phyloP scores from a whole-genome alignment of 2,113 vertebrate species.

The Oreotragus oreotragus region DNA sequence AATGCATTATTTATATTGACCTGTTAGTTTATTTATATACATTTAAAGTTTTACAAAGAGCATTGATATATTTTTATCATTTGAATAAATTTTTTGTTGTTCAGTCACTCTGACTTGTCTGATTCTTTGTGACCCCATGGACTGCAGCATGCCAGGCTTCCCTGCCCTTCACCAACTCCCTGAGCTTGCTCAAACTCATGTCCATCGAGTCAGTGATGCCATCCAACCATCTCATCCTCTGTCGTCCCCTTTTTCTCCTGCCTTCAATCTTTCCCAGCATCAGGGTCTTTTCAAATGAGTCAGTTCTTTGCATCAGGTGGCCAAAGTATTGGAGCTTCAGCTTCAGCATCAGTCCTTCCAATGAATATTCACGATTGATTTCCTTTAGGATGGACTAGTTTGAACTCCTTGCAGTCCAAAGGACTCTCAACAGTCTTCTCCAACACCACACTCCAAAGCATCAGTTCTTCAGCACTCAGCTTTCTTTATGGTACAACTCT shows the following conservation, averaged over 20 bases:
- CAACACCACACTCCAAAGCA: neutral
- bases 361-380: neutral
- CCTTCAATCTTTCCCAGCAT: neutral
- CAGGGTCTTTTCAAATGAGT: neutral
- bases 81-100: neutral
- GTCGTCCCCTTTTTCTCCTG: neutral
- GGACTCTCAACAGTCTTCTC: neutral
- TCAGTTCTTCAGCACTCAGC: neutral
- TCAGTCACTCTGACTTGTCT: neutral
- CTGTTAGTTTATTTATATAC: neutral
- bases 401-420: neutral
- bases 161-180: neutral
- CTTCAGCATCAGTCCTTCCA: neutral
- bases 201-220: neutral
- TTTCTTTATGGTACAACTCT: neutral
- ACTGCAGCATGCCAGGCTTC: neutral
- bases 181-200: neutral
- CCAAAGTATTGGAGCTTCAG: neutral
- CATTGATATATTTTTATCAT: neutral
- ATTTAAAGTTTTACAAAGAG: neutral
- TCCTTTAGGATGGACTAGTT: neutral
- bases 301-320: neutral
- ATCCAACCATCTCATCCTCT: neutral
- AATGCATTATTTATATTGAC: neutral
- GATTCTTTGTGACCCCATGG: neutral